Base-by-base conservation (phyloP, 2,888 invertebrate species). In the Oxystoma pomonae region DNA sequence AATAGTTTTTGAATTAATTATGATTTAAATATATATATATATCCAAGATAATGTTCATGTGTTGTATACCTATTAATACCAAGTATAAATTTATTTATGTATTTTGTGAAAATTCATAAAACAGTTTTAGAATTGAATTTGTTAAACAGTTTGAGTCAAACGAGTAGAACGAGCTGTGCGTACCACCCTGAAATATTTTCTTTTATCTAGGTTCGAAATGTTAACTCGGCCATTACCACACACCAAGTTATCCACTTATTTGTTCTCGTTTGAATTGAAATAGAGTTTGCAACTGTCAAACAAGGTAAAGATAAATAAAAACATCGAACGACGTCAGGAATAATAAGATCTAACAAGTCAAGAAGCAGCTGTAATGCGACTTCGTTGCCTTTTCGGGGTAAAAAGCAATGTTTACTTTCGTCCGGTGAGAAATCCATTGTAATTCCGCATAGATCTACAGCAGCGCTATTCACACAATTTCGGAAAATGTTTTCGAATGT, bases 301-400 rank as follows among this genome's bases (percentile, higher is more conserved):
- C 62, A 62, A 51, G 57, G 57, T 5, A 59, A 62, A 62, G 19
- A 65, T 65, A 65, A 62, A 65, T 65, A 65, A 63, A 63, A 65
- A 65, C 65, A 61, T 63, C 62, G 58, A 53, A 62, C 58, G 58
- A 50, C n/a, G 59, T 65, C 52, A 19, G 17, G 59, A 65, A 61
- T 62, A 62, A 59, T 65, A 61, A 64, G 58, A 65, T 59, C 49
- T 59, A 62, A 62, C 65, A 58, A 56, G 35, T 35, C 35, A 35
- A 35, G 35, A 12, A 35, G 58, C 65, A 65, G 65, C 65, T 65
- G 65, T 60, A 49, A 19, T 49, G 35, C 51, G 50, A 51, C 57
- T 59, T 61, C 55, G 62, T 62, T 65, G 7, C 53, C 19, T 17
- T 53, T 53, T 53, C 53, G n/a, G 16, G 19, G 53, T 16, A 53